These are phyloP conservation scores for Macquaria ambigua DNA, from an alignment of 2,113 vertebrate species.

Conservation along the genomic window DNA sequence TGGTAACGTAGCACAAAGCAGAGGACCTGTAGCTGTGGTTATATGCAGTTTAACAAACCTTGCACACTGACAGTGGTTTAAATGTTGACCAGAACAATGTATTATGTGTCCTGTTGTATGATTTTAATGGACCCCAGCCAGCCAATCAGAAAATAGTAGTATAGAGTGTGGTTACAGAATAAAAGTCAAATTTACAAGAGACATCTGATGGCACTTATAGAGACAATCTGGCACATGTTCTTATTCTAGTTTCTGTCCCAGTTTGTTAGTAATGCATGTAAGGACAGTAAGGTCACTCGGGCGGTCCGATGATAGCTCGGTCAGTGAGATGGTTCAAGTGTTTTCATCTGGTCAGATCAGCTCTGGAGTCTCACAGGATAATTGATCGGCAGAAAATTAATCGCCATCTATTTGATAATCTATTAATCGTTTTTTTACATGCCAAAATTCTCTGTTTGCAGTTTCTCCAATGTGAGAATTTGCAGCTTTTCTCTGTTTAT, in stretches of 20 bases:
- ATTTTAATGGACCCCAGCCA: neutral
- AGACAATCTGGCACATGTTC: no score
- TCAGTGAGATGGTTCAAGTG: neutral
- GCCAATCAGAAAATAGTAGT: neutral
- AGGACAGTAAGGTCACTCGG: neutral
- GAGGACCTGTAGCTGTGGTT: neutral
- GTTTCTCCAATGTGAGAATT: neutral
- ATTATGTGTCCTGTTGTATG: neutral
- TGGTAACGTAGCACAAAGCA: neutral
- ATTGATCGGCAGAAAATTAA: neutral
- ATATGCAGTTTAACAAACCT: neutral
- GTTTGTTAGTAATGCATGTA: neutral
- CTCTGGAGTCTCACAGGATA: neutral
- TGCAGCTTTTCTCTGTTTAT: no score
- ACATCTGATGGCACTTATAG: no score
- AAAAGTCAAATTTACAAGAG: no score
- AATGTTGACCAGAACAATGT: neutral
- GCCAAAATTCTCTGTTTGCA: neutral
- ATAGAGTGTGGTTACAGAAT: neutral
- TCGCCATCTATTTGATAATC: no score
- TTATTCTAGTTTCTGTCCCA: neutral
- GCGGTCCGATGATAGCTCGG: neutral
- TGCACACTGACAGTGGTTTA: neutral
- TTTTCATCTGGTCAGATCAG: slow-evolving; percentile 13
- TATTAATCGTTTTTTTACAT: no score